Base-by-base conservation (phyloP, 2,888 invertebrate genomes). In the Sesia apiformis region DNA sequence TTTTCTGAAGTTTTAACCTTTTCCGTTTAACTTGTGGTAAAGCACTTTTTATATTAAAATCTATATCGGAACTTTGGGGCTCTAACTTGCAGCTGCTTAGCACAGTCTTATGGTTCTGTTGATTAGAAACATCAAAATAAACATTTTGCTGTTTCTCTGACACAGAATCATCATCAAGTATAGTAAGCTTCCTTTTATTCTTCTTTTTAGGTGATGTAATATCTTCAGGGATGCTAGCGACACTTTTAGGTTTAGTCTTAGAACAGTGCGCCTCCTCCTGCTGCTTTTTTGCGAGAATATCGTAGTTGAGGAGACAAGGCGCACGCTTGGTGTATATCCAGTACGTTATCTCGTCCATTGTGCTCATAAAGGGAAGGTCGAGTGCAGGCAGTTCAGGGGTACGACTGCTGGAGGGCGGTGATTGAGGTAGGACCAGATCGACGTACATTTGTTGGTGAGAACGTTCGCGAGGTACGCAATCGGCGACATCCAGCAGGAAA, bases 251-350 rank as follows among this genome's bases (percentile, higher is more conserved):
- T 57, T 73, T 72, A 23, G 65, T 63, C 63, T 77, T 81, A 6
- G 81, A 77, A 62, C 73, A 69, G 46, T 77, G 76, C 40, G 75
- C 73, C 62, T 72, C 69, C 56, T 73, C 76, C 58, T 61, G 65
- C 57, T 74, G 75, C 56, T 74, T 79, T 58, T 76, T 82, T 43
- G 74, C 64, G 43, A 72, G 62, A 64, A 76, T 81, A 52, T 87
- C 84, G 73, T 81, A 84, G 63, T 78, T 78, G 64, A 80, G 78
- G 46, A 89, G 81, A 73, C 89, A 90, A 0, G 90, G 90, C 7
- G 90, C 84, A 66, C 84, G 72, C 60, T 84, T 84, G 1, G 90
- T 88, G 61, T 77, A 74, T 40, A 90, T 75, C 90, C 90, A 90
- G 62, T 78, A 88, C 1, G 81, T 69, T 70, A 90, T 89, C 66